These are phyloP conservation scores for Andrena hattorfiana DNA, from an alignment of 2,888 invertebrate genomes.

Conservation along the genomic window DNA sequence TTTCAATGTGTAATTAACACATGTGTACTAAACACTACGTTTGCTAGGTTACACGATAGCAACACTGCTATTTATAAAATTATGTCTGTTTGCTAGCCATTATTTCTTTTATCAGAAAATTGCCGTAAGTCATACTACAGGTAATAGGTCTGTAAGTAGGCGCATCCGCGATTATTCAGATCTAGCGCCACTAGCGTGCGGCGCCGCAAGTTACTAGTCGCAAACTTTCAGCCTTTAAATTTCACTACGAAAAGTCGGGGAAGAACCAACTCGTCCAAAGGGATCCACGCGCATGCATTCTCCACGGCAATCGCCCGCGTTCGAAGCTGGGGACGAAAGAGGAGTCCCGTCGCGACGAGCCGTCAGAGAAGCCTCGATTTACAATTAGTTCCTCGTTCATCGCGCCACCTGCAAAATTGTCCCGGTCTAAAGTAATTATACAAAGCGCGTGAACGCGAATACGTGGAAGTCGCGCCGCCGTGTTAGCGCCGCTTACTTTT, in stretches of 20 bases:
- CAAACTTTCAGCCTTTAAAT: neutral
- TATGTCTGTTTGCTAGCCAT: too few species aligned
- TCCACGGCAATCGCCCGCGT: neutral
- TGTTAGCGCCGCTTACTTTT: constrained; percentile 2
- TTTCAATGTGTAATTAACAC: too few species aligned
- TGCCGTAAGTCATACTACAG: too few species aligned
- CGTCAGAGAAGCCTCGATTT: constrained; percentile 7
- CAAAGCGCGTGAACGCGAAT: neutral
- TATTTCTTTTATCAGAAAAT: too few species aligned
- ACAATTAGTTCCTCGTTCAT: constrained; percentile 18
- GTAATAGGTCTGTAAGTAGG: too few species aligned
- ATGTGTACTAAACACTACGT: too few species aligned
- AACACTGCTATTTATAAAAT: too few species aligned
- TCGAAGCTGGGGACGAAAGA: neutral
- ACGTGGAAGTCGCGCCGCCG: constrained; percentile 18
- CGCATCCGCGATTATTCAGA: too few species aligned
- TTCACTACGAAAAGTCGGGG: neutral
- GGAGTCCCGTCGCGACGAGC: neutral
- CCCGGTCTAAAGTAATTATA: neutral
- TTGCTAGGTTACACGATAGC: too few species aligned
- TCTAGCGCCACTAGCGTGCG: too few species aligned
- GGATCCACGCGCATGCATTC: neutral
- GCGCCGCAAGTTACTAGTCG: too few species aligned
- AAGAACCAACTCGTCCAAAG: neutral
- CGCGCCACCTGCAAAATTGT: constrained; percentile 14